phyloP scores from a whole-genome alignment of 2,113 vertebrate genomes.

The Emydocephalus ijimae region DNA sequence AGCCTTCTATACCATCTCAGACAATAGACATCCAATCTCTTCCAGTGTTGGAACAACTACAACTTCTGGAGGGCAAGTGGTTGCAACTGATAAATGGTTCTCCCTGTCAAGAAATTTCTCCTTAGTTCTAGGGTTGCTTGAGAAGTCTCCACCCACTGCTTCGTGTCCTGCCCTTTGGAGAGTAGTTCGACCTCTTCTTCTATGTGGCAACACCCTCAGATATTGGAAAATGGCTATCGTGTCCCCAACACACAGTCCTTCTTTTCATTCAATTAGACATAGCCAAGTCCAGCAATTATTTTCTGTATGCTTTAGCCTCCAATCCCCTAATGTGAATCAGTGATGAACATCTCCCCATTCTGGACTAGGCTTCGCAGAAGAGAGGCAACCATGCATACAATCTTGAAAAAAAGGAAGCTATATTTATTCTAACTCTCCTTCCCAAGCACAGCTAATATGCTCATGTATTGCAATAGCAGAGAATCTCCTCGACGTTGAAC shows the following conservation, averaged over 20 bases:
- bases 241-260: neutral
- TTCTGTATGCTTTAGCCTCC: neutral
- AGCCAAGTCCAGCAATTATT: neutral
- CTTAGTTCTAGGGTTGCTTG: neutral
- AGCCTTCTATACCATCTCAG: neutral
- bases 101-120: neutral
- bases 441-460: neutral
- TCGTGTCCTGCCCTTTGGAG: neutral
- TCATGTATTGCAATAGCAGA: neutral
- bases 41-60: accelerated
- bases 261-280: neutral
- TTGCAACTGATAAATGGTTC: neutral
- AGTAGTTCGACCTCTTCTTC: neutral
- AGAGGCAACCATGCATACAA: neutral
- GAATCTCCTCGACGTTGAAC: neutral
- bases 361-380: neutral
- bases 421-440: neutral
- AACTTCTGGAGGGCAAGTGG: neutral
- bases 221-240: neutral
- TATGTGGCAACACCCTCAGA: neutral
- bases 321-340: neutral
- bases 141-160: neutral
- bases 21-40: neutral
- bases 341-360: neutral
- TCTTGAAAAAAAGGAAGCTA: neutral